These are phyloP conservation scores for Fissipunctia ypsillon DNA, from an alignment of 2,888 invertebrate species.

Conservation along the genomic window DNA sequence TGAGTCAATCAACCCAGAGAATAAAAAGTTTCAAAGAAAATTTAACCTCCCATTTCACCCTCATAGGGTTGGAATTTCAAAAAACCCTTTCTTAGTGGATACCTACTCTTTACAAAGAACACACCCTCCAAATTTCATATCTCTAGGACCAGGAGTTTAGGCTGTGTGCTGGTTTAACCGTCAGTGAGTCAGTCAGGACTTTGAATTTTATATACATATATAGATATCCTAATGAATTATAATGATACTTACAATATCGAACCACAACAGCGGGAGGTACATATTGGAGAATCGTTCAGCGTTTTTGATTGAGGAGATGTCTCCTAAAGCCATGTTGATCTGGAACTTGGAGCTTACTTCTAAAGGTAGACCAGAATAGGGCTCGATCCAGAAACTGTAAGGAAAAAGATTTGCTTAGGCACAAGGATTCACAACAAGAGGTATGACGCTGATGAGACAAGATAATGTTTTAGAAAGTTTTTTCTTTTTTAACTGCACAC, in stretches of 20 bases:
- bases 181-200: too few species aligned
- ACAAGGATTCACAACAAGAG: background rate
- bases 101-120: too few species aligned
- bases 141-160: too few species aligned
- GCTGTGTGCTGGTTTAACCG: too few species aligned
- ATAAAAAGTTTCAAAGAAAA: too few species aligned
- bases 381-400: slow-evolving; percentile 95
- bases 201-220: too few species aligned
- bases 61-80: too few species aligned
- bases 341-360: slow-evolving; percentile 95
- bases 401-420: slow-evolving; percentile 2
- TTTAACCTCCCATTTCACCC: too few species aligned
- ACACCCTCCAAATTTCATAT: too few species aligned
- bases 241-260: slow-evolving; percentile 95
- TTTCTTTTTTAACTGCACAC: background rate
- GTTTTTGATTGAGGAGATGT: slow-evolving; percentile 92
- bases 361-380: slow-evolving; percentile 94
- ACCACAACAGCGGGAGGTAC: slow-evolving; percentile 96
- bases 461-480: background rate
- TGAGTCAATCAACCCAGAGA: too few species aligned
- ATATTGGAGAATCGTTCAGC: slow-evolving; percentile 93
- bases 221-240: background rate
- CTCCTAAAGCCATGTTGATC: slow-evolving; percentile 95
- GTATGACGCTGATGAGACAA: too few species aligned
- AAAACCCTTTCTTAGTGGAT: too few species aligned